Percentiles rank a stretch among this genome's conserved stretches.
phyloP scores from a whole-genome alignment of 2,113 vertebrate species.

The Agelaius tricolor region DNA sequence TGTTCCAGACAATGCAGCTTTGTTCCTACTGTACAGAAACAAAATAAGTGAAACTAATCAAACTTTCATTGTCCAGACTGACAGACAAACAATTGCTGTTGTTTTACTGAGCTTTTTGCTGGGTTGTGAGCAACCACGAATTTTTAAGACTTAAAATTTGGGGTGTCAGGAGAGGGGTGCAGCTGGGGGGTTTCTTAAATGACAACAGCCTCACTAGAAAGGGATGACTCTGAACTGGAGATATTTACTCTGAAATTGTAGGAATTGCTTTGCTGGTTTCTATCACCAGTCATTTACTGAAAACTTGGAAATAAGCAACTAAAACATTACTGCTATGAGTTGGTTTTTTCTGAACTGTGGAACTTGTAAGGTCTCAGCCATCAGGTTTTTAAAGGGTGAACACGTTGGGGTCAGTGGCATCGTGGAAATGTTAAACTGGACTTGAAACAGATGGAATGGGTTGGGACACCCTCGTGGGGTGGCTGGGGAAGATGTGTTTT shows the following conservation, averaged over 20 bases:
- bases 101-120: background rate
- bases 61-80: slow-evolving; percentile 34
- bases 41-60: slow-evolving; percentile 53
- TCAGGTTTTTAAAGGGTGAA: background rate
- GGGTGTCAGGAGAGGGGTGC: background rate
- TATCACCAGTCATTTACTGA: background rate
- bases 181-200: background rate
- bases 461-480: background rate
- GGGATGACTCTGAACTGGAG: background rate
- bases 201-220: background rate
- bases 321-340: background rate
- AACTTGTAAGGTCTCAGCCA: background rate
- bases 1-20: slow-evolving; percentile 52
- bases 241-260: background rate
- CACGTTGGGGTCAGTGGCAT: background rate
- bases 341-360: background rate
- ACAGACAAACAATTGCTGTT: slow-evolving; percentile 11
- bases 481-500: background rate
- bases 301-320: background rate
- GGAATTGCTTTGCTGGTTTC: background rate
- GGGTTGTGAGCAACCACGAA: background rate
- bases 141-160: background rate
- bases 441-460: background rate
- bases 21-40: slow-evolving; percentile 27
- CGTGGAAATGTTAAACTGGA: fast-evolving